Conservation (phyloP, 2,113 vertebrate genomes). For the human region GRCh38 chr5:66593001-66593500, state of each 20-base stretch:
- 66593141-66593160: background rate
- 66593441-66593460: background rate
- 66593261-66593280: background rate
- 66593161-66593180: conserved; percentile 6
- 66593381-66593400: background rate
- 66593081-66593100: background rate
- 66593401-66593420: background rate
- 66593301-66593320: background rate
- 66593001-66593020: background rate
- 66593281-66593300: background rate
- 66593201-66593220: background rate
- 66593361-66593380: background rate
- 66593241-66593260: background rate
- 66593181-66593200: background rate
- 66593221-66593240: background rate
- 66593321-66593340: conserved; percentile 13
- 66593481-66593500: background rate
- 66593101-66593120: background rate
- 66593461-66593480: conserved; percentile 10
- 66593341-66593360: background rate
- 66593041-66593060: background rate
- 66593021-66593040: background rate
- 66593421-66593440: background rate
- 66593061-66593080: background rate
- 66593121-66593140: background rate